Evolutionary conservation across 2,888 invertebrate genomes (phyloP), one percentile per base, ranked within the genome.

Genomic region (Cabera pusaria): DNA sequence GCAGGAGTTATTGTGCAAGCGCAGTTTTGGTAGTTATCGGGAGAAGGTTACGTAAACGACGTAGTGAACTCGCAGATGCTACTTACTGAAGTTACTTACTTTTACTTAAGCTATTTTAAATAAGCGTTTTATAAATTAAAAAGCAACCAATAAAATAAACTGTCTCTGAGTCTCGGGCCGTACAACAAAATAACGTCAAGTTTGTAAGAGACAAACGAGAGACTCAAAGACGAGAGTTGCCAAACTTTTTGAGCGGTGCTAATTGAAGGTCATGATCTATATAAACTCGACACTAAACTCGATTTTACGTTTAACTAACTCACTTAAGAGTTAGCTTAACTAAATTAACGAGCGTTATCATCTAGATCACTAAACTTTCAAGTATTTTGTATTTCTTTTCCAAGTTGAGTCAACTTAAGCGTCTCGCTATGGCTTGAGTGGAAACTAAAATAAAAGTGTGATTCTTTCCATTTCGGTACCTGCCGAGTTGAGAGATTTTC

Each of bases 271-370:
- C 49, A 46, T 44, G 47, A 48, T 37, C 47, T 35, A 35, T 47
- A 42, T 29, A 31, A 48, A 45, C 31, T 48, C 41, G 37, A 48
- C 44, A 42, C 41, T 52, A 48, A 59, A 64, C 61, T 64, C 54
- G 58, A 63, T 64, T 62, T 56, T 49, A 53, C 60, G 61, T 60
- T 60, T 53, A 61, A 67, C 56, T 61, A 55, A 59, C 52, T 64
- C 58, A 58, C 58, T 67, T 62, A 54, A 59, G 40, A 64, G 60
- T 56, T 69, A 47, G 44, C 48, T 49, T 45, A 58, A 53, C 48
- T 56, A 56, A 67, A 59, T 65, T 62, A 64, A 63, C 66, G 57
- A 69, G 52, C 54, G 52, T 52, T 55, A 59, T 59, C 50, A 54
- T 59, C 52, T 54, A 28, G 55, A 61, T 51, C 55, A 53, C 14